phyloP scores from a whole-genome alignment of 2,888 invertebrate genomes.

The Esperia sulphurella region DNA sequence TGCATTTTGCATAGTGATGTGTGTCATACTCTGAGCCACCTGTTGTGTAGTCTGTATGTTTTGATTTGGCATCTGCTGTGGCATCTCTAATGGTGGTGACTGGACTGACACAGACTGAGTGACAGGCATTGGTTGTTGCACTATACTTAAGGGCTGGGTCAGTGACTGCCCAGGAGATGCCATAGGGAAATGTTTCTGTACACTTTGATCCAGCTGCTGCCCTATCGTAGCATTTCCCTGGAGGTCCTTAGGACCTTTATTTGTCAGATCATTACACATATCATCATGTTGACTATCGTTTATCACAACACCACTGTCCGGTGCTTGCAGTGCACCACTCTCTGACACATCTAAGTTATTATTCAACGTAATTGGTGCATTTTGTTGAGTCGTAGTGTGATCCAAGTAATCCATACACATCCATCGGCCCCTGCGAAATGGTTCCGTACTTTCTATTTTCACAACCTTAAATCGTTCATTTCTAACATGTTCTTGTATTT shows the following conservation, averaged over 20 bases:
- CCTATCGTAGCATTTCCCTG: constrained; percentile 63
- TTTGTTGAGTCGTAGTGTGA: constrained; percentile 82
- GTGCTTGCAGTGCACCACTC: constrained; percentile 60
- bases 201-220: constrained; percentile 71
- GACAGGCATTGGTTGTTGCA: constrained; percentile 69
- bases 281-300: constrained; percentile 76
- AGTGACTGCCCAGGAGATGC: constrained; percentile 74
- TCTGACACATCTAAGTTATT: constrained; percentile 71
- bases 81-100: constrained; percentile 74
- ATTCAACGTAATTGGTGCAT: constrained; percentile 68
- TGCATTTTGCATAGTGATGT: constrained; percentile 70
- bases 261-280: constrained; percentile 67
- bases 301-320: constrained; percentile 74
- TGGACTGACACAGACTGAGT: constrained; percentile 70
- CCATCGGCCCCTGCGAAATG: constrained; percentile 95
- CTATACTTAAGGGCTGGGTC: constrained; percentile 68
- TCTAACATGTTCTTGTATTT: constrained; percentile 85
- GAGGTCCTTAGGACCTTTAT: constrained; percentile 71
- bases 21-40: constrained; percentile 75
- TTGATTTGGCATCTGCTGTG: constrained; percentile 71
- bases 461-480: constrained; percentile 95
- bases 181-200: constrained; percentile 75
- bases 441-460: constrained; percentile 97
- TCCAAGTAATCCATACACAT: constrained; percentile 96
- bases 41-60: constrained; percentile 62